phyloP scores from a whole-genome alignment of 64 coral and sea anemone genomes.

The Actinia equina region DNA sequence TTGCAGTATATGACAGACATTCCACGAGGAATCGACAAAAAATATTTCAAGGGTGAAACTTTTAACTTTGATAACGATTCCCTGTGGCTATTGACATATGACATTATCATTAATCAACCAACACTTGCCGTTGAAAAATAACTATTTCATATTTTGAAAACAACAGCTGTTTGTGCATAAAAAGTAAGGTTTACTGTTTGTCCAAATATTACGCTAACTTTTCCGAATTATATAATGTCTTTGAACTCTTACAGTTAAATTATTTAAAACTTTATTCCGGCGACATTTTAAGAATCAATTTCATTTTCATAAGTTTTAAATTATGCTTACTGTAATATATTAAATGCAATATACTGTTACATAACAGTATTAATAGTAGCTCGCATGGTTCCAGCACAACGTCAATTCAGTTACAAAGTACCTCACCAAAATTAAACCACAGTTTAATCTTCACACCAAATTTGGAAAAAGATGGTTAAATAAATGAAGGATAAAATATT shows the following conservation, averaged over 20 bases:
- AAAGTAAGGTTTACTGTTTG: too few species aligned
- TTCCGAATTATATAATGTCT: too few species aligned
- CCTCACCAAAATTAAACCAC: neutral
- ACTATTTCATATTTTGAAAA: neutral
- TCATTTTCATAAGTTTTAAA: too few species aligned
- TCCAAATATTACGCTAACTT: too few species aligned
- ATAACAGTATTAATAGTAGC: too few species aligned
- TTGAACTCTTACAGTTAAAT: too few species aligned
- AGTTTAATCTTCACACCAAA: neutral
- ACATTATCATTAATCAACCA: neutral
- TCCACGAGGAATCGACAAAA: neutral
- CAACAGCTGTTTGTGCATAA: neutral
- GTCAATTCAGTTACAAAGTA: neutral
- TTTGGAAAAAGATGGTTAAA: neutral
- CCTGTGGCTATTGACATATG: neutral
- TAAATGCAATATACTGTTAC: too few species aligned
- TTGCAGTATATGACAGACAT: constrained; percentile 9
- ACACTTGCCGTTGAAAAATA: neutral
- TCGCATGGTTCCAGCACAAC: neutral
- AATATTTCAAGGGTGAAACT: constrained; percentile 12
- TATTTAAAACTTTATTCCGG: too few species aligned
- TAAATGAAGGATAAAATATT: neutral
- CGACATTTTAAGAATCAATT: too few species aligned
- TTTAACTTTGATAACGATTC: constrained; percentile 9
- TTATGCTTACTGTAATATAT: too few species aligned